Base-by-base conservation (phyloP, 2,113 vertebrate genomes). In the Motacilla tschutschensis region DNA sequence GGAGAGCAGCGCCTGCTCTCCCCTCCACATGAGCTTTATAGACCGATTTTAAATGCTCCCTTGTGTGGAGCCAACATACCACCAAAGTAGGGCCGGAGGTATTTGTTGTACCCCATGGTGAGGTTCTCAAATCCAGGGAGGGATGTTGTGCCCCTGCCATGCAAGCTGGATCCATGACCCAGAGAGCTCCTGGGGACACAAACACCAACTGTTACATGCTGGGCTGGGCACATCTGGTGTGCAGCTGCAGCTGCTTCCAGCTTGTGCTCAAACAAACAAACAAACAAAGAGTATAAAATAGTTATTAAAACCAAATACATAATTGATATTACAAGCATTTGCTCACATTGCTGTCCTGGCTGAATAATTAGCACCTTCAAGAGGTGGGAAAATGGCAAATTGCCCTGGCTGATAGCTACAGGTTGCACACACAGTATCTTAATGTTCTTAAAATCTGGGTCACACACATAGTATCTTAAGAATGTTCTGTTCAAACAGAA, bases 41-140 rank as follows among this genome's bases (percentile, higher is more conserved):
- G 73, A n/a, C 33, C 9, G 2, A 43, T 75, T 66, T 62, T 44
- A 58, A 43, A 46, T 0, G 1, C 24, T 21, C 14, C 43, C 48
- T 12, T 4, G 15, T 24, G 8, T 2, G 10, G 20, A 58, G 59
- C 70, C 44, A 74, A 95, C 96, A 1, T 97, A 99, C 98, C 98
- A 17, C 98, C 98, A 64, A 99, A 99, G 93, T 97, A 98, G 55
- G 98, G 98, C 85, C 98, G 96, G 65, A 99, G 97, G 83, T 99
- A 99, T 79, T 98, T 98, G 94, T 99, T 99, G 88, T 99, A 99
- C 78, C 98, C 98, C 75, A 96, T 93, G 81, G 98, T 99, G 90
- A 99, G 97, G 93, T 98, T 99, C 92, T 98, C 98, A 86, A 98
- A 98, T 41, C 98, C 98, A 33, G 98, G 98, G 62, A 97, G 97